A percentile compares a stretch with the other conserved stretches of the same genome.
phyloP scores from a whole-genome alignment of 1,140 invertebrate species.

The Papilio machaon region DNA sequence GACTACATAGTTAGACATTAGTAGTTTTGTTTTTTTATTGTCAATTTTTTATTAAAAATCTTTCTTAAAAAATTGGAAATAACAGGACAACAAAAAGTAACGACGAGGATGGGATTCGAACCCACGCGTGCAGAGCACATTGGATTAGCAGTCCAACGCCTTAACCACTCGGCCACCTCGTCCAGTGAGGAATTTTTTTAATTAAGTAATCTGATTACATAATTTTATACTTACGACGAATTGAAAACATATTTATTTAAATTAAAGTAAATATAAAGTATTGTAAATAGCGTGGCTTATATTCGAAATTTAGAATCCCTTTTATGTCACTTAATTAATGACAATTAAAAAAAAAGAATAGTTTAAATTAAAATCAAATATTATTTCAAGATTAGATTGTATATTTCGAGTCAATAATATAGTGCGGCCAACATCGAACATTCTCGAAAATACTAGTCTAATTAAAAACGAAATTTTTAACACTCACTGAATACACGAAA shows the following conservation, averaged over 20 bases:
- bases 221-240: neutral
- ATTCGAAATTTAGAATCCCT: neutral
- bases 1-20: too few species aligned
- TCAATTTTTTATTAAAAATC: neutral
- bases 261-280: neutral
- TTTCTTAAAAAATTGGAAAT: neutral
- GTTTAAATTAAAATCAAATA: too few species aligned
- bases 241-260: neutral
- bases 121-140: slow-evolving; percentile 89
- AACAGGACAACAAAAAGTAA: neutral
- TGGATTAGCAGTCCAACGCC: slow-evolving; percentile 92
- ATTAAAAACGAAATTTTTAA: slow-evolving; percentile 1
- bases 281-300: neutral
- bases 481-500: neutral
- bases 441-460: neutral
- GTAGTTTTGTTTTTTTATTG: too few species aligned
- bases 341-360: too few species aligned
- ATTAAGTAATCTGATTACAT: neutral
- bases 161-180: slow-evolving; percentile 95
- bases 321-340: neutral
- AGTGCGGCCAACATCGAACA: neutral
- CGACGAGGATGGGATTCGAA: slow-evolving; percentile 88
- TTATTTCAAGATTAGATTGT: too few species aligned
- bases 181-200: slow-evolving; percentile 61
- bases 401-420: neutral